Conservation (phyloP, 2,113 vertebrate species). For the Oryctolagus cuniculus region mOryCun1.1 NC_091435.1:80924501-80925000, state of each 20-base stretch:
- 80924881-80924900: background rate
- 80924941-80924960: background rate
- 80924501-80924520: constrained; percentile 51
- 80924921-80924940: background rate
- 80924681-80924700: constrained; percentile 1
- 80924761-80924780: background rate
- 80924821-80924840: background rate
- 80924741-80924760: background rate
- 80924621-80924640: background rate
- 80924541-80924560: background rate
- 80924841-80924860: background rate
- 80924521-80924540: background rate
- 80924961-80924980: background rate
- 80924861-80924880: background rate
- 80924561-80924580: background rate
- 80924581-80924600: background rate
- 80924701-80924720: background rate
- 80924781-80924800: background rate
- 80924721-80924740: background rate
- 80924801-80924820: background rate
- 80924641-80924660: background rate
- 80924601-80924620: background rate
- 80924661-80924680: background rate
- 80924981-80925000: constrained; percentile 15
- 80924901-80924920: background rate